A percentile compares a stretch with the other conserved stretches of the same genome.
Conservation (phyloP, 2,797 vertebrate genomes). For the Sphaeramia orbicularis region DNA sequence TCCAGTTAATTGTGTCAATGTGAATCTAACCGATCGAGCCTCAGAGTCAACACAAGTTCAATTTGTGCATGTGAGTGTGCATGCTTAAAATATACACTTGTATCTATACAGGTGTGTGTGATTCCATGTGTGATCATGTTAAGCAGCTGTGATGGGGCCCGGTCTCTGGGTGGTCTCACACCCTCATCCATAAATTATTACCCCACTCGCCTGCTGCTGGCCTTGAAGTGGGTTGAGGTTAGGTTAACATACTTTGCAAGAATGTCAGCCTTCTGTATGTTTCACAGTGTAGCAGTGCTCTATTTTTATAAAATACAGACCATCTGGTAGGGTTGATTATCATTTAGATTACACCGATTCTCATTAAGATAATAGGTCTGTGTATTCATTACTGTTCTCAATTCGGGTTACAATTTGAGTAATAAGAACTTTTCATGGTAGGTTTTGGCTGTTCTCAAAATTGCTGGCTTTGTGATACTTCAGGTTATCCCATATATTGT, state of each 20-base stretch:
- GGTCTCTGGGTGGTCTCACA: conserved; percentile 77
- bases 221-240: conserved; percentile 51
- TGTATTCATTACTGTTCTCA: not conserved
- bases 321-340: conserved; percentile 8
- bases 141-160: conserved; percentile 68
- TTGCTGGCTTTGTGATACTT: no score
- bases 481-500: no score
- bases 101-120: conserved; percentile 43
- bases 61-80: conserved; percentile 10
- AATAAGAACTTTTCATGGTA: not conserved
- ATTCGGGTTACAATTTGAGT: not conserved
- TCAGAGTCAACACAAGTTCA: conserved; percentile 5
- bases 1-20: not conserved
- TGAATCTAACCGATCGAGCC: not conserved
- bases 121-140: conserved; percentile 38
- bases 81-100: conserved; percentile 40
- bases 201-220: conserved; percentile 48
- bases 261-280: conserved; percentile 17
- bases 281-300: conserved; percentile 10
- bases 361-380: not conserved
- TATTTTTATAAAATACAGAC: conserved; percentile 3
- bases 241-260: conserved; percentile 40
- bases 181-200: conserved; percentile 69
- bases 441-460: not conserved
- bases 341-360: conserved; percentile 1